These are phyloP conservation scores for Congeria kusceri DNA, from an alignment of 2,888 invertebrate species.

Conservation along the genomic window DNA sequence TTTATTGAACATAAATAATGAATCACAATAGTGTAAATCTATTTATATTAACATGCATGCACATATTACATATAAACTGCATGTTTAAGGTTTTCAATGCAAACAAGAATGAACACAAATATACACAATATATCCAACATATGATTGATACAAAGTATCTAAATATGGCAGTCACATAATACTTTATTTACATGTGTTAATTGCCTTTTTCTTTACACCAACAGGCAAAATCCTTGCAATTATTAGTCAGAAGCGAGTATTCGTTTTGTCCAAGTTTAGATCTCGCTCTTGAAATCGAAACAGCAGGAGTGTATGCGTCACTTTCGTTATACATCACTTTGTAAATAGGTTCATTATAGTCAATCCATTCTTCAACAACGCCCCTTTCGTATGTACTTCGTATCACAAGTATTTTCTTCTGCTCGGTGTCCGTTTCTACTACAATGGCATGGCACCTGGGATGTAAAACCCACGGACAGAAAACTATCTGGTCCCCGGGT, in stretches of 20 bases:
- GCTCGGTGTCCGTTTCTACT: neutral
- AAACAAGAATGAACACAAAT: no score
- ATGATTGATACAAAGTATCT: no score
- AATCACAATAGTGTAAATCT: no score
- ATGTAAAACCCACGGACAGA: neutral
- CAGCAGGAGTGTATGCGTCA: neutral
- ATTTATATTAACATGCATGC: no score
- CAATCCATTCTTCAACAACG: neutral
- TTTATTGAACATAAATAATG: no score
- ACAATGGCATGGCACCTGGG: neutral
- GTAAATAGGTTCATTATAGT: neutral
- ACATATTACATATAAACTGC: no score
- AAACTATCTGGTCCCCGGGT: neutral
- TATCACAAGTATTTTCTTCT: neutral
- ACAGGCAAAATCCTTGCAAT: neutral
- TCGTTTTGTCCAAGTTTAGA: constrained; percentile 2
- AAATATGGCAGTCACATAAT: no score
- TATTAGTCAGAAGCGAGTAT: neutral
- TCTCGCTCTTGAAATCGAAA: neutral
- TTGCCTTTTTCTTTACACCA: constrained; percentile 1
- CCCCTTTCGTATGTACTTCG: neutral
- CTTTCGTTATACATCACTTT: neutral
- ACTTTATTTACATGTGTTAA: no score
- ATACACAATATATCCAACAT: no score
- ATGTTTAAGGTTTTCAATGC: no score